Percentiles rank a stretch among this genome's conserved stretches.
Conservation (phyloP, 2,797 vertebrate genomes). For the Fistularia tabacaria region DNA sequence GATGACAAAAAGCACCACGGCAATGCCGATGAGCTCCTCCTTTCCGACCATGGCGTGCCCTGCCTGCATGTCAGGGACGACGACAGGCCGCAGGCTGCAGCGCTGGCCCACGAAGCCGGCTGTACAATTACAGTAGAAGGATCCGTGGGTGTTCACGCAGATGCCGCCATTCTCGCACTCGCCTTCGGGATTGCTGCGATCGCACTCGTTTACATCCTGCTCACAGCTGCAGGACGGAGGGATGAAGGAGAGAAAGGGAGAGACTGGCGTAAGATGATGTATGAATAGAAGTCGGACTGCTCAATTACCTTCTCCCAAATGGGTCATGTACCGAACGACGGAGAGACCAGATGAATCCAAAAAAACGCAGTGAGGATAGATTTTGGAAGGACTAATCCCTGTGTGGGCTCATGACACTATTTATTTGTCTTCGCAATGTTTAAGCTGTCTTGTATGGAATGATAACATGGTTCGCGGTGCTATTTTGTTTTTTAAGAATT, state of each 20-base stretch:
- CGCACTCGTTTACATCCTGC: conserved; percentile 92
- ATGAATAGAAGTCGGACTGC: not conserved
- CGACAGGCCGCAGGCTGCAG: conserved; percentile 86
- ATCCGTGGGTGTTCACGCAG: conserved; percentile 91
- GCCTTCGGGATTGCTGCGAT: conserved; percentile 74
- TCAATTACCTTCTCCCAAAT: conserved; percentile 1
- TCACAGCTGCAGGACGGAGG: conserved; percentile 79
- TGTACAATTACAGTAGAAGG: conserved; percentile 94
- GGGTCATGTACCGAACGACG: not conserved
- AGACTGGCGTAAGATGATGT: not conserved
- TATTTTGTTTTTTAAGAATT: not conserved
- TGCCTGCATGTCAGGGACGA: conserved; percentile 95
- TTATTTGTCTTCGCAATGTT: conserved; percentile 1
- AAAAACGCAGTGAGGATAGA: conserved; percentile 1
- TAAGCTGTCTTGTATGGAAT: not conserved
- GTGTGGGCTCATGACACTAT: not conserved
- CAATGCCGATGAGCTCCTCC: conserved; percentile 94
- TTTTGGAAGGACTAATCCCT: not conserved
- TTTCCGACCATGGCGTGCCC: conserved; percentile 91
- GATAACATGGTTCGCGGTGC: not conserved
- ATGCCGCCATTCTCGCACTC: conserved; percentile 91
- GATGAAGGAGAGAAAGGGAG: not conserved
- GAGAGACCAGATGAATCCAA: not conserved
- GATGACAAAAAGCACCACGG: conserved; percentile 89
- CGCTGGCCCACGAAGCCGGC: conserved; percentile 87